These are phyloP conservation scores for Actinia equina DNA, from an alignment of 64 coral and sea anemone species.

Conservation along the genomic window DNA sequence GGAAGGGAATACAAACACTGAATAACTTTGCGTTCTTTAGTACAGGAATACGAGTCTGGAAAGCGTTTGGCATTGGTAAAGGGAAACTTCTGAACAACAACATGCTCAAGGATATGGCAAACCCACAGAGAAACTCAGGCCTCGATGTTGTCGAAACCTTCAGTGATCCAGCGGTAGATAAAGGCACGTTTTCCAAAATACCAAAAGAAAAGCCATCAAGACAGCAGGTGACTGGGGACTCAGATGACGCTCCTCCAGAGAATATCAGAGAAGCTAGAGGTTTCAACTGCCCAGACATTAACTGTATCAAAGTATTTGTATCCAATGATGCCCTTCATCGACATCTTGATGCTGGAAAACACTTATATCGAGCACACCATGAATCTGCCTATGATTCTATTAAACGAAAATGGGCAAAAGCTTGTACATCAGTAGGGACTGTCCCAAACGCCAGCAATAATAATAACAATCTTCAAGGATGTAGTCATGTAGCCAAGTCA, in stretches of 20 bases:
- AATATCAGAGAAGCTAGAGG: neutral
- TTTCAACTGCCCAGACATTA: constrained; percentile 26
- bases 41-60: neutral
- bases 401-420: constrained; percentile 36
- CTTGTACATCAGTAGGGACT: constrained; percentile 21
- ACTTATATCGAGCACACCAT: neutral
- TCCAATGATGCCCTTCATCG: constrained; percentile 24
- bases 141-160: constrained; percentile 22
- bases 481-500: neutral
- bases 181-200: constrained; percentile 26
- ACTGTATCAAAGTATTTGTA: constrained; percentile 25
- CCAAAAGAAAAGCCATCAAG: neutral
- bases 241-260: neutral
- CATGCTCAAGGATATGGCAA: constrained; percentile 10
- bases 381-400: constrained; percentile 57
- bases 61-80: constrained; percentile 32
- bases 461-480: neutral
- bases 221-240: neutral
- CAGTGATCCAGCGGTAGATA: constrained; percentile 35
- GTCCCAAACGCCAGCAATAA: neutral
- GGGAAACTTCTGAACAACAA: constrained; percentile 25
- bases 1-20: constrained; percentile 39
- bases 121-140: constrained; percentile 24
- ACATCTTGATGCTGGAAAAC: constrained; percentile 44
- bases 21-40: neutral